These are phyloP conservation scores for Vicugna pacos DNA, from an alignment of 2,113 vertebrate genomes.

Conservation along the genomic window DNA sequence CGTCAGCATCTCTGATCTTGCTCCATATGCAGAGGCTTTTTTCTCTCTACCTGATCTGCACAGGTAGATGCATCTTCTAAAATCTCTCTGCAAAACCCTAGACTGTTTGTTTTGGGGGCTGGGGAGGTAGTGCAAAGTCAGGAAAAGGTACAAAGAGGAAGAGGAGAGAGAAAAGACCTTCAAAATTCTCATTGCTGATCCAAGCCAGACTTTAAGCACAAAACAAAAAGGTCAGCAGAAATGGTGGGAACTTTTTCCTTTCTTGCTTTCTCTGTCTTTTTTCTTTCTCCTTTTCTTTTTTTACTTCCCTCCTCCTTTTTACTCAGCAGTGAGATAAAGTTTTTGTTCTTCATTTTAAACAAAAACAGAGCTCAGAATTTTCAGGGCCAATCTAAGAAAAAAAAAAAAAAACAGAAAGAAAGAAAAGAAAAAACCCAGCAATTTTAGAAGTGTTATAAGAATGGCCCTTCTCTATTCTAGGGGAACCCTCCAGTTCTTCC, in stretches of 20 bases:
- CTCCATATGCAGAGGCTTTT: not conserved
- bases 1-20: not conserved
- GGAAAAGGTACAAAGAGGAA: not conserved
- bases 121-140: not conserved
- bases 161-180: not conserved
- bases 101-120: not conserved
- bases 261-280: not conserved
- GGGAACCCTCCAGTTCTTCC: conserved; percentile 58
- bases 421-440: not conserved
- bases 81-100: conserved; percentile 10
- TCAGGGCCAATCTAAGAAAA: not conserved
- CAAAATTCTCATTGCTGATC: not conserved
- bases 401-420: not conserved
- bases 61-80: not conserved
- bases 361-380: conserved; percentile 33
- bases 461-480: conserved; percentile 16
- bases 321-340: conserved; percentile 37
- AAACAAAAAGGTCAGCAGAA: conserved; percentile 57
- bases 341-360: conserved; percentile 30
- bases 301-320: not conserved
- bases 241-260: not conserved
- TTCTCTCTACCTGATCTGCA: not conserved
- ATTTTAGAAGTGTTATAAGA: conserved; percentile 54
- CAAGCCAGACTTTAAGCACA: conserved; percentile 34
- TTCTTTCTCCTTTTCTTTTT: not conserved